A percentile compares a stretch with the other conserved stretches of the same genome.
These are phyloP conservation scores for Hylia prasina DNA, from an alignment of 2,113 vertebrate genomes.

Conservation along the genomic window DNA sequence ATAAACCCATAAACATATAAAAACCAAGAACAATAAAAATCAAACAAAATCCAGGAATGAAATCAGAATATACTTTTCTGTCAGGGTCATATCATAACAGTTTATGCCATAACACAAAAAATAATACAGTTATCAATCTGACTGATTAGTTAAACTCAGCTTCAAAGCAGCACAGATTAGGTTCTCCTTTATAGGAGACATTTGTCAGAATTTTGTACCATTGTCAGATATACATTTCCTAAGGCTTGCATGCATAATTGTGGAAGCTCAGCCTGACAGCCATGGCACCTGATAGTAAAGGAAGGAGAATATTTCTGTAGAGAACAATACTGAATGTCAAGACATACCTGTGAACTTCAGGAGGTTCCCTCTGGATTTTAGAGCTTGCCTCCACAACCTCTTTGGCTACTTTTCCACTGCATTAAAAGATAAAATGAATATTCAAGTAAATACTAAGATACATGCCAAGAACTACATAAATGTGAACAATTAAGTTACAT, in stretches of 20 bases:
- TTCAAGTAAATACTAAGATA: not conserved
- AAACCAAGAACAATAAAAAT: not conserved
- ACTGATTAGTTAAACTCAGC: not conserved
- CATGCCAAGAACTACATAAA: not conserved
- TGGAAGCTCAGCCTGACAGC: not conserved
- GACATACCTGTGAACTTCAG: slow-evolving; percentile 87
- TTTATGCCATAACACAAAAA: not conserved
- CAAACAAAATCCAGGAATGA: not conserved
- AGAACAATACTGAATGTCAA: not conserved
- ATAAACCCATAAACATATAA: not conserved
- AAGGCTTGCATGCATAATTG: not conserved
- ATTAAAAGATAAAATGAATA: slow-evolving; percentile 22
- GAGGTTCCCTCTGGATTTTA: slow-evolving; percentile 94
- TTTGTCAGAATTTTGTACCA: not conserved
- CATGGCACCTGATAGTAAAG: not conserved
- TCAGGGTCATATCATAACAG: not conserved
- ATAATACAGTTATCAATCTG: not conserved
- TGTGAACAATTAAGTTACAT: not conserved
- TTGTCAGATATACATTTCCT: not conserved
- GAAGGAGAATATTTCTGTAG: not conserved
- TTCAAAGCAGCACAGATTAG: not conserved
- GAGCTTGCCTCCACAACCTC: slow-evolving; percentile 97
- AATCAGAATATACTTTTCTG: not conserved
- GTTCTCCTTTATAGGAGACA: not conserved
- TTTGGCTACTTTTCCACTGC: slow-evolving; percentile 94